A percentile compares a stretch with the other conserved stretches of the same genome.
Conservation (phyloP, 2,888 invertebrate species). For the Aporophyla lueneburgensis region DNA sequence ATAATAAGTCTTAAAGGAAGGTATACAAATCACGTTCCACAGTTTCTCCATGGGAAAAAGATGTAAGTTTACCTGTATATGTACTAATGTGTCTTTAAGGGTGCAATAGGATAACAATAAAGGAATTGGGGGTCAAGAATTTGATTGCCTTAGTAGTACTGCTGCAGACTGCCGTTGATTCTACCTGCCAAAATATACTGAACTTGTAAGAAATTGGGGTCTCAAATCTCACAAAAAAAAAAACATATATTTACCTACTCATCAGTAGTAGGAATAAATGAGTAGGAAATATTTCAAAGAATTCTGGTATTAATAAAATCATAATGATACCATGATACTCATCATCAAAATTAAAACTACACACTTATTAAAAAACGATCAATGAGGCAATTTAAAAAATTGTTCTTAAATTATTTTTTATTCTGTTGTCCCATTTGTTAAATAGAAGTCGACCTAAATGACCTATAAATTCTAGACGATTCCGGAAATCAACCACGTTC, state of each 20-base stretch:
- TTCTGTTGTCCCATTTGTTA: background rate
- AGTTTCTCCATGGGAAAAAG: background rate
- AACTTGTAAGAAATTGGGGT: too few species aligned
- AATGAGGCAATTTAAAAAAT: background rate
- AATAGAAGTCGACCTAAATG: background rate
- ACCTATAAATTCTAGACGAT: conserved; percentile 13
- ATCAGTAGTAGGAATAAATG: too few species aligned
- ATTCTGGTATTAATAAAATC: background rate
- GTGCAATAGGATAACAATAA: background rate
- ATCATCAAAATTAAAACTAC: background rate
- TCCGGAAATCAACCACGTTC: background rate
- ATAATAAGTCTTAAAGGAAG: background rate
- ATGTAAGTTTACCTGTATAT: background rate
- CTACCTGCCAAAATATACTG: too few species aligned
- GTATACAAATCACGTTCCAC: background rate
- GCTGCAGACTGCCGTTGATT: background rate
- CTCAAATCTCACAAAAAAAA: too few species aligned
- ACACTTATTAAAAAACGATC: background rate
- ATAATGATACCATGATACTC: background rate
- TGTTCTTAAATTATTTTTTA: background rate
- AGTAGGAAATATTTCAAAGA: background rate
- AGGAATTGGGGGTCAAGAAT: background rate
- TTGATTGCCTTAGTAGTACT: background rate
- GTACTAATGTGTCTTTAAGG: background rate
- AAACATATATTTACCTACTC: too few species aligned